These are phyloP conservation scores for Amphiura filiformis DNA, from an alignment of 35 echinoderm and acorn worm species.

Conservation along the genomic window DNA sequence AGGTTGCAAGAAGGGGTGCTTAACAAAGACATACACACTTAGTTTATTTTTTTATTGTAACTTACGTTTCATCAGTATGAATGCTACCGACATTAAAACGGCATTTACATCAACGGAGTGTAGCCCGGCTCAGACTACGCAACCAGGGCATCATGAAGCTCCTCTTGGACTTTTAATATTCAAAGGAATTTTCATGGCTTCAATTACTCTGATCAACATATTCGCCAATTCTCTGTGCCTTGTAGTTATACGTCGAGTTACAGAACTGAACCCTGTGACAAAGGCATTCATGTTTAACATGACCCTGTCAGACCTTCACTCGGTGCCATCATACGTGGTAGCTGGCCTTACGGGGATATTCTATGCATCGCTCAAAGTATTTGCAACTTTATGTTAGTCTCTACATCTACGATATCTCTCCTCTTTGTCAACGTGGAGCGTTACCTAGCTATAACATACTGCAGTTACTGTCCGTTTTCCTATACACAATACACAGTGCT, in stretches of 20 bases:
- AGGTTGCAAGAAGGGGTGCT: no score
- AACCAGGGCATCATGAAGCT: neutral
- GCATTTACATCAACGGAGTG: no score
- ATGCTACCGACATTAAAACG: no score
- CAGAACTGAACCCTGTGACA: neutral
- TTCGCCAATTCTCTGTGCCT: slow-evolving; percentile 16
- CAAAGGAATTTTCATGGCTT: neutral
- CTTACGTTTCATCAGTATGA: no score
- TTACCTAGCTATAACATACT: neutral
- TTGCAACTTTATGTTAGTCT: neutral
- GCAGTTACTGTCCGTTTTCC: no score
- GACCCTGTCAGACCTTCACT: slow-evolving; percentile 20
- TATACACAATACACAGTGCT: no score
- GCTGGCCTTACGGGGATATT: slow-evolving; percentile 17
- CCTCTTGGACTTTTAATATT: slow-evolving; percentile 2
- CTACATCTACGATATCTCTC: neutral
- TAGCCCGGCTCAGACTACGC: no score
- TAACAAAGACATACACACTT: no score
- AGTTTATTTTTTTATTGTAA: no score
- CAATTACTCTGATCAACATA: neutral
- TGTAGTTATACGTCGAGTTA: neutral
- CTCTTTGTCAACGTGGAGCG: slow-evolving; percentile 3
- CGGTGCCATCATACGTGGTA: neutral
- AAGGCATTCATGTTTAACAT: slow-evolving; percentile 8
- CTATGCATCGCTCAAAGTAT: neutral